Conservation (phyloP, 1,140 invertebrate genomes). For the Drosophila ercepeae region DNA sequence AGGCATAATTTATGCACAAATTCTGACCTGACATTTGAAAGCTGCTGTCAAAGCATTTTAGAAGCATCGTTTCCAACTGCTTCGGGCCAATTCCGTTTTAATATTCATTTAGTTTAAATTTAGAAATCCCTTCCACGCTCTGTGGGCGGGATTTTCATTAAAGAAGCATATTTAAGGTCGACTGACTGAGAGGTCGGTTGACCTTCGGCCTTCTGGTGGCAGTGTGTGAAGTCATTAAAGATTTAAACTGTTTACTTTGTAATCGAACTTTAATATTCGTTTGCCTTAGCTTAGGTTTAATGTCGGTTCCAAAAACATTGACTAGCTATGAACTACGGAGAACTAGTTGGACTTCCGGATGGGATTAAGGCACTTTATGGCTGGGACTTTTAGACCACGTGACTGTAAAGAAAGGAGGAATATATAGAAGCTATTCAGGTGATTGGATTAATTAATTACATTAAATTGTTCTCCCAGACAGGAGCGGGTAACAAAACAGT, state of each 20-base stretch:
- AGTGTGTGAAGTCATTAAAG: conserved; percentile 9
- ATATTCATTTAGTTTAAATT: conserved; percentile 29
- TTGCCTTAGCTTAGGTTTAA: conserved; percentile 60
- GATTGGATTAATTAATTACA: conserved; percentile 31
- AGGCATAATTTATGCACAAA: conserved; percentile 47
- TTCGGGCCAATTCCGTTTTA: conserved; percentile 1
- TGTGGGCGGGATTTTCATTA: conserved; percentile 7
- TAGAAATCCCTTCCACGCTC: conserved; percentile 4
- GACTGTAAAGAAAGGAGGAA: not conserved
- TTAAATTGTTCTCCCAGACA: conserved; percentile 60
- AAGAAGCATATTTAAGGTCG: not conserved
- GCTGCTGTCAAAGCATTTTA: conserved; percentile 47
- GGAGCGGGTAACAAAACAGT: conserved; percentile 49
- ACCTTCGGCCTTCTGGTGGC: conserved; percentile 8
- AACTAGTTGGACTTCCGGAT: conserved; percentile 17
- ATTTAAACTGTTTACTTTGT: not conserved
- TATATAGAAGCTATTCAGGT: not conserved
- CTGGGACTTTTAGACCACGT: not conserved
- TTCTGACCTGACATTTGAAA: conserved; percentile 22
- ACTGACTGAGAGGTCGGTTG: not conserved
- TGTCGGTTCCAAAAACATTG: conserved; percentile 52
- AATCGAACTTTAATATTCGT: conserved; percentile 77
- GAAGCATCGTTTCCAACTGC: conserved; percentile 8
- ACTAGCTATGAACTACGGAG: conserved; percentile 58
- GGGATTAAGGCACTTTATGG: not conserved